A percentile compares a stretch with the other conserved stretches of the same genome.
These are phyloP conservation scores for Dicranocentrus wangi DNA, from an alignment of 2,888 invertebrate genomes.

Conservation along the genomic window DNA sequence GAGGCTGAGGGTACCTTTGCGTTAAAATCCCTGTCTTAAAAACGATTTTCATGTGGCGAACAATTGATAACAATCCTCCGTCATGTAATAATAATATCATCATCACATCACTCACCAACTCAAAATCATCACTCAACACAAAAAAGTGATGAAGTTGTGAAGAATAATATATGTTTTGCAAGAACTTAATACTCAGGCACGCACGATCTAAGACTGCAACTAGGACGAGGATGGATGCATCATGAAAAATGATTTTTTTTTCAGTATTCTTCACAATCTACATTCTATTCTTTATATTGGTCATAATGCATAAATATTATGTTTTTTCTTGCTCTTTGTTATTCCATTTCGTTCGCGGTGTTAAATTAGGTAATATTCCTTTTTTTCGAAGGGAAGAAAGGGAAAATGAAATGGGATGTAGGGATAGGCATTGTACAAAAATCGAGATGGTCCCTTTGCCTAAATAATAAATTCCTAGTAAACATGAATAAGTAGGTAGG, in stretches of 20 bases:
- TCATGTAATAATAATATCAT: slow-evolving; percentile 30
- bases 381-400: not conserved
- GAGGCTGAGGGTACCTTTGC: not conserved
- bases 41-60: slow-evolving; percentile 22
- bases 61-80: slow-evolving; percentile 48
- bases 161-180: slow-evolving; percentile 24
- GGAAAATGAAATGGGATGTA: not conserved
- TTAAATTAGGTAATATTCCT: slow-evolving; percentile 6
- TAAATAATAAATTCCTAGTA: too few relatives aligned
- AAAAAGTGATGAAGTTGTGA: slow-evolving; percentile 21
- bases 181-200: too few relatives aligned
- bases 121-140: not conserved
- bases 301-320: not conserved
- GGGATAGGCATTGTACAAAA: too few relatives aligned
- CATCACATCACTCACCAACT: slow-evolving; percentile 8
- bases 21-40: not conserved
- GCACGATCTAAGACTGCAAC: slow-evolving; percentile 1
- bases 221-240: slow-evolving; percentile 48
- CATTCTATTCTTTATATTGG: slow-evolving; percentile 4
- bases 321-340: slow-evolving; percentile 8
- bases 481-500: too few relatives aligned
- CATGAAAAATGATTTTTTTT: slow-evolving; percentile 26
- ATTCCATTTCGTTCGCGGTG: slow-evolving; percentile 1
- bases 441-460: too few relatives aligned
- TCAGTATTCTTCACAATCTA: not conserved